phyloP scores from a whole-genome alignment of 2,888 invertebrate species.

The Agapetus fuscipes region DNA sequence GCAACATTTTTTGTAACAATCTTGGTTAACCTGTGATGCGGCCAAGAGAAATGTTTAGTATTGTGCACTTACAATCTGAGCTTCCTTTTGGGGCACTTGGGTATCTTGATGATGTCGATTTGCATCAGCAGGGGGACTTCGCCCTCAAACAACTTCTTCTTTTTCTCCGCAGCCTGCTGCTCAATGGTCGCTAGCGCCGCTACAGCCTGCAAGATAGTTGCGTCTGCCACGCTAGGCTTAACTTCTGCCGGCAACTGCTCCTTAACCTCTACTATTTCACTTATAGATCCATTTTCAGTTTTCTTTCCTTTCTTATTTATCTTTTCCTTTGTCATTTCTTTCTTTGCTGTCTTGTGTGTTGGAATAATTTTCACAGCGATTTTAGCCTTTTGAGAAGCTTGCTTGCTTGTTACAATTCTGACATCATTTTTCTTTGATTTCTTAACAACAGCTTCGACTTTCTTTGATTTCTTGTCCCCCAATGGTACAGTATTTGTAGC shows the following conservation, averaged over 20 bases:
- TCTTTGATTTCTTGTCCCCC: too few species aligned
- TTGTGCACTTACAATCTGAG: conserved; percentile 55
- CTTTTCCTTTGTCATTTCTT: background rate
- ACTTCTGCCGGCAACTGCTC: conserved; percentile 1
- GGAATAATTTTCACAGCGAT: too few species aligned
- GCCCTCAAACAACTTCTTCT: conserved; percentile 42
- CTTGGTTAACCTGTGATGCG: conserved; percentile 1
- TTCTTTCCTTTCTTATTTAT: background rate
- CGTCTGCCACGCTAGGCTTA: conserved; percentile 11
- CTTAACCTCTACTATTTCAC: conserved; percentile 1
- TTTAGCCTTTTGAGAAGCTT: too few species aligned
- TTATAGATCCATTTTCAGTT: conserved; percentile 1
- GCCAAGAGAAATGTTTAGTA: too few species aligned
- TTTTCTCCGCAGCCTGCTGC: conserved; percentile 26
- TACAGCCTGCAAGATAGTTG: conserved; percentile 24
- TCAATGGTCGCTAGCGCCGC: conserved; percentile 29
- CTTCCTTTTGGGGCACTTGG: conserved; percentile 47
- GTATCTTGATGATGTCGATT: conserved; percentile 54
- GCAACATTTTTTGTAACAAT: conserved; percentile 2
- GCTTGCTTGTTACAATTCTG: too few species aligned
- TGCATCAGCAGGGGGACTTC: conserved; percentile 50
- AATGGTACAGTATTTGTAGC: too few species aligned
- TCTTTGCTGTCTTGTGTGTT: conserved; percentile 1
- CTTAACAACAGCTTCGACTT: too few species aligned
- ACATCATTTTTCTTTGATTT: too few species aligned